phyloP scores from a whole-genome alignment of 2,113 vertebrate genomes.

The Rhineura floridana region DNA sequence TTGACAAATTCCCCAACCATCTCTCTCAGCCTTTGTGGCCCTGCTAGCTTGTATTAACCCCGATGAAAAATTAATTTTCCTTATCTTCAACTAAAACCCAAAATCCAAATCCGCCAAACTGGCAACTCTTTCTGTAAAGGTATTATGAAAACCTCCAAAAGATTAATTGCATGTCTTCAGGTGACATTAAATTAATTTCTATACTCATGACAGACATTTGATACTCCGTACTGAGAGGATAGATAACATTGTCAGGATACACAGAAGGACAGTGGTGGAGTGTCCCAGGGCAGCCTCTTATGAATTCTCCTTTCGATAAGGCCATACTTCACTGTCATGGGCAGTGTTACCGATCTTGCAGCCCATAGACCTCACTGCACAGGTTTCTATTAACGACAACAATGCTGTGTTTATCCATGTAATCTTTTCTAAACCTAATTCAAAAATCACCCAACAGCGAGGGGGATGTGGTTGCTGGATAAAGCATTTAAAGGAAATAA shows the following conservation, averaged over 20 bases:
- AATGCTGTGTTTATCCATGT: slow-evolving; percentile 79
- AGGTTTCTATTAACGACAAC: slow-evolving; percentile 86
- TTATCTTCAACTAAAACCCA: slow-evolving; percentile 96
- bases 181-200: slow-evolving; percentile 95
- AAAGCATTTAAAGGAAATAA: slow-evolving; percentile 58
- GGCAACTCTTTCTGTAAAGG: slow-evolving; percentile 95
- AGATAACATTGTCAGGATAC: slow-evolving; percentile 96
- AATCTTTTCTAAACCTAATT: slow-evolving; percentile 70
- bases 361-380: slow-evolving; percentile 76
- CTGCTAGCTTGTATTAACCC: slow-evolving; percentile 91
- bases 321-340: slow-evolving; percentile 78
- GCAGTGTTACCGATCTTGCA: slow-evolving; percentile 73
- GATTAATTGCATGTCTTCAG: slow-evolving; percentile 97
- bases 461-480: slow-evolving; percentile 28
- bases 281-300: slow-evolving; percentile 83
- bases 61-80: slow-evolving; percentile 99
- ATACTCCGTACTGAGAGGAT: slow-evolving; percentile 82
- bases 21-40: slow-evolving; percentile 88
- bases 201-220: slow-evolving; percentile 88
- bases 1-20: slow-evolving; percentile 90
- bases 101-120: slow-evolving; percentile 98
- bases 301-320: slow-evolving; percentile 82
- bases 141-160: slow-evolving; percentile 92
- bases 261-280: slow-evolving; percentile 87
- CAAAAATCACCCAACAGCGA: slow-evolving; percentile 50